These are phyloP conservation scores for Pongo pygmaeus DNA, from an alignment of 2,113 vertebrate genomes.

Conservation along the genomic window DNA sequence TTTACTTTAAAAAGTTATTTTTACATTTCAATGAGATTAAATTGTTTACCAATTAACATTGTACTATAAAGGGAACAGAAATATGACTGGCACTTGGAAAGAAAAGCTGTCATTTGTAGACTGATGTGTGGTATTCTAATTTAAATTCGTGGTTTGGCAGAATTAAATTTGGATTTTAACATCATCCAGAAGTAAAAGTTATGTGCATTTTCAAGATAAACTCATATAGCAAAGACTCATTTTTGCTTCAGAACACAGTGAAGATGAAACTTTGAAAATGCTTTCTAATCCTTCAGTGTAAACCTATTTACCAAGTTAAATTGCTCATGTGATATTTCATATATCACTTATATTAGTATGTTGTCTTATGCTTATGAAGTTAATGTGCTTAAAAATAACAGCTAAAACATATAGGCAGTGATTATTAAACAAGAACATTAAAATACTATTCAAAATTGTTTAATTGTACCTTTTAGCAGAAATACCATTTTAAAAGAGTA, in stretches of 20 bases:
- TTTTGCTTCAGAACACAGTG: constrained; percentile 16
- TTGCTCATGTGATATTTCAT: background rate
- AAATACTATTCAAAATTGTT: background rate
- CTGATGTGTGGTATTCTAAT: constrained; percentile 12
- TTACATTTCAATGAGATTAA: constrained; percentile 33
- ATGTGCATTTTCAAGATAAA: constrained; percentile 40
- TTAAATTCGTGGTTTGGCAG: constrained; percentile 53
- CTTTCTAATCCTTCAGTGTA: constrained; percentile 11
- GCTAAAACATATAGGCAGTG: background rate
- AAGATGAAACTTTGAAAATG: constrained; percentile 31
- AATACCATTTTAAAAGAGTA: background rate
- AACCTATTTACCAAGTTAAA: constrained; percentile 31
- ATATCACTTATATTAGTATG: background rate
- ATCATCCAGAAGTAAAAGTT: constrained; percentile 22
- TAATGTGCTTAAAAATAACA: constrained; percentile 3
- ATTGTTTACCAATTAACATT: background rate
- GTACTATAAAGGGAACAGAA: constrained; percentile 19
- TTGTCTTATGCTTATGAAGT: background rate
- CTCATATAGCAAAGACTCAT: background rate
- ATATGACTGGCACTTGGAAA: constrained; percentile 10
- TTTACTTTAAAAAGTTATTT: constrained; percentile 1
- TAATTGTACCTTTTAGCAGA: background rate
- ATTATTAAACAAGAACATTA: constrained; percentile 33
- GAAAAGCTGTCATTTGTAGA: constrained; percentile 31
- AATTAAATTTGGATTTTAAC: constrained; percentile 58